These are phyloP conservation scores for Phortica variegata DNA, from an alignment of 1,140 invertebrate genomes.

Conservation along the genomic window DNA sequence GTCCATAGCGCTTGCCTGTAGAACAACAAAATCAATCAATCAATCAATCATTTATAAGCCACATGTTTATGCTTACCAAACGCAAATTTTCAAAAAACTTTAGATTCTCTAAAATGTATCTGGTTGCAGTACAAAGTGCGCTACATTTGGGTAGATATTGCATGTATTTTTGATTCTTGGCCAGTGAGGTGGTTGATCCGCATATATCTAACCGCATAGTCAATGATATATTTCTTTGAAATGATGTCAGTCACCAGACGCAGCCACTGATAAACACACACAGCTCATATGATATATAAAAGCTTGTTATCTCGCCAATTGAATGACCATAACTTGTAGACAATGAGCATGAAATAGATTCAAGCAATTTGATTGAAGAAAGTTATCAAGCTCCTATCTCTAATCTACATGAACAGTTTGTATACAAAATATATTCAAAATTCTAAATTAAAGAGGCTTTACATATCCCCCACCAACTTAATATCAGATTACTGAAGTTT, in stretches of 20 bases:
- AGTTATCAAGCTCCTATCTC: too few relatives aligned
- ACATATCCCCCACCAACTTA: too few relatives aligned
- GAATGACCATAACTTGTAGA: too few relatives aligned
- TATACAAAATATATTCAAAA: too few relatives aligned
- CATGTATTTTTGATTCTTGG: constrained; percentile 20
- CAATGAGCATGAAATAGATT: too few relatives aligned
- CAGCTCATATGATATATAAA: constrained; percentile 10
- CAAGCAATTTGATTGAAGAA: too few relatives aligned
- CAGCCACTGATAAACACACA: constrained; percentile 45
- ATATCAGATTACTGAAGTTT: too few relatives aligned
- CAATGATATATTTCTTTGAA: constrained; percentile 26
- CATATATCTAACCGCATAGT: constrained; percentile 44
- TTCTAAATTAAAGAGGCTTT: too few relatives aligned
- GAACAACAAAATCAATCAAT: neutral
- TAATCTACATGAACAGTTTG: too few relatives aligned
- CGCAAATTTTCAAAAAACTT: constrained; percentile 27
- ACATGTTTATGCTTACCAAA: constrained; percentile 34
- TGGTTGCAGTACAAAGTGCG: constrained; percentile 24
- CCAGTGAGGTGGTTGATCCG: constrained; percentile 26
- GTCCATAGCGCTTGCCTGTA: constrained; percentile 21
- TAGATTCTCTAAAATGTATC: constrained; percentile 33
- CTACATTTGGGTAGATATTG: constrained; percentile 29
- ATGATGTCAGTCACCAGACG: constrained; percentile 28
- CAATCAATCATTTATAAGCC: constrained; percentile 33
- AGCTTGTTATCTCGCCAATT: too few relatives aligned